A percentile compares a stretch with the other conserved stretches of the same genome.
Evolutionary conservation across 2,797 vertebrate species (phyloP).

Genomic region (Helicolenus hilgendorfi): DNA sequence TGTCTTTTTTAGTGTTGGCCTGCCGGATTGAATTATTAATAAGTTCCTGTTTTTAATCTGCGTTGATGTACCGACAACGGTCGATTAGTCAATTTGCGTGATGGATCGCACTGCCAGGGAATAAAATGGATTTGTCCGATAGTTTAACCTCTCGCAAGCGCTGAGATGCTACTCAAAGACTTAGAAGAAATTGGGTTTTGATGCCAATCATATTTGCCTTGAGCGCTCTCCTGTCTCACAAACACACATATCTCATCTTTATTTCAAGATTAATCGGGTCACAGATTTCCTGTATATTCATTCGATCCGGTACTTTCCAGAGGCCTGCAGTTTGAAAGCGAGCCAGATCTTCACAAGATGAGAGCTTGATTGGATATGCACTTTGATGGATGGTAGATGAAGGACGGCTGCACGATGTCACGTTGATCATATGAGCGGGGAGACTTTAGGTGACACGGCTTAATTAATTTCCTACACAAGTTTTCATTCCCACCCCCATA

Average conservation of each 20-base stretch:
- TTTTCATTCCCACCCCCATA: background rate
- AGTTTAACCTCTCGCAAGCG: constrained; percentile 62
- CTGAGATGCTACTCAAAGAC: constrained; percentile 38
- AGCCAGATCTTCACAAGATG: constrained; percentile 32
- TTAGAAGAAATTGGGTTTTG: constrained; percentile 36
- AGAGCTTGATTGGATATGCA: constrained; percentile 29
- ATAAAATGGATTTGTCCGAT: constrained; percentile 62
- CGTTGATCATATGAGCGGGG: constrained; percentile 19
- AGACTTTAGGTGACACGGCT: constrained; percentile 6
- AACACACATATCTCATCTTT: constrained; percentile 52
- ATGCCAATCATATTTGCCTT: constrained; percentile 46
- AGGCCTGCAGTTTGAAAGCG: constrained; percentile 35
- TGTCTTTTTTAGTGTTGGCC: constrained; percentile 49
- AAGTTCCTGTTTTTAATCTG: constrained; percentile 73
- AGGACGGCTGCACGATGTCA: background rate
- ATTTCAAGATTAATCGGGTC: constrained; percentile 42
- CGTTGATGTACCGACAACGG: constrained; percentile 31
- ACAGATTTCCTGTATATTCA: background rate
- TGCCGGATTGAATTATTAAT: constrained; percentile 78
- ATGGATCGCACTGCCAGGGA: constrained; percentile 63
- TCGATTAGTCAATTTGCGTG: constrained; percentile 67
- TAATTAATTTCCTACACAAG: constrained; percentile 15
- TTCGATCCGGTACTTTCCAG: background rate
- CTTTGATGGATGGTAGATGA: constrained; percentile 42
- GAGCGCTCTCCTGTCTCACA: constrained; percentile 25